Evolutionary conservation across 2,113 vertebrate genomes (phyloP), one percentile per base, ranked within the genome.

Genomic region (Eonycteris spelaea): DNA sequence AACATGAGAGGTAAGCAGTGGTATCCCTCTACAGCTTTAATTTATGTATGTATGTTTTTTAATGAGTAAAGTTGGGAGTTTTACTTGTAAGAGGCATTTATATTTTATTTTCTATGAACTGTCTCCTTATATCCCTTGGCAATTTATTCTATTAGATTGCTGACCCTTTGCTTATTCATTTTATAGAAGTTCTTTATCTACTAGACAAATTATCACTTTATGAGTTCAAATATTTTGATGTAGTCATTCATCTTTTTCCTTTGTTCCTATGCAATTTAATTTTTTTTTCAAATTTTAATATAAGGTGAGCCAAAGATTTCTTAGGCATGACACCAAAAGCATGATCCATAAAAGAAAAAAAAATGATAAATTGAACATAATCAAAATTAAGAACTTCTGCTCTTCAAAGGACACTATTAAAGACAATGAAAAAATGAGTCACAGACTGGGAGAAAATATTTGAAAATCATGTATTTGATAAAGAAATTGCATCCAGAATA

Each of bases 241-340:
- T 48, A 77, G 61, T 93, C 86, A 93, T 91, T 91, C 96, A 63
- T 96, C 86, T 96, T 88, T 68, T 55, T 57, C 75, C 91, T 96
- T 90, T 94, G 86, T 82, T 92, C 82, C 19, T 15, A 2, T 57
- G n/a, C 74, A 70, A 95, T 61, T 89, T 22, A 43, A 68, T 38
- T 14, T 7, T 73, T 67, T 61, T 91, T 91, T 80, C 38, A 67
- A 45, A 35, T 43, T 53, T 91, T 75, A 35, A 24, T 77, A 67
- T 79, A 57, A 88, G 28, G 28, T 73, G 78, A 82, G 88, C 85
- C 80, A 91, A 77, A 73, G 55, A 74, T 71, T 93, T 88, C 93
- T 93, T 51, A 57, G 83, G 70, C n/a, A 4, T 74, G 48, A 92
- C 33, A 59, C 51, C n/a, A 16, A 80, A 92, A 77, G 86, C 28